phyloP scores from a whole-genome alignment of 2,797 vertebrate species.

The Sebastes cheni region DNA sequence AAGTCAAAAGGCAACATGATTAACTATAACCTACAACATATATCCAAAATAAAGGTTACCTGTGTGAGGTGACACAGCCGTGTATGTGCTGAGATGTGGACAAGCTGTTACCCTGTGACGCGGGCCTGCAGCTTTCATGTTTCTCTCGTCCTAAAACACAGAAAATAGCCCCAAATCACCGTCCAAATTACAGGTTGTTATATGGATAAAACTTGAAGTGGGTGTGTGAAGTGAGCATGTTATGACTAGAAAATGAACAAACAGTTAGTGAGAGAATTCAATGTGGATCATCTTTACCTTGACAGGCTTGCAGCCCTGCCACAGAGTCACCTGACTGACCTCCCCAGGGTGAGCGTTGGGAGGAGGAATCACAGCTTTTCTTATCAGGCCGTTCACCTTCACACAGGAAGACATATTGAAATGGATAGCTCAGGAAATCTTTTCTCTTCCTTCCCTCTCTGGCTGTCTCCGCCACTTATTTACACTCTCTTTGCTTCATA shows the following conservation, averaged over 20 bases:
- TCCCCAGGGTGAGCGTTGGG: constrained; percentile 37
- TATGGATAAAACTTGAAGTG: not conserved
- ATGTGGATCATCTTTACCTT: constrained; percentile 44
- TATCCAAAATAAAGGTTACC: constrained; percentile 35
- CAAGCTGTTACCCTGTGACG: not conserved
- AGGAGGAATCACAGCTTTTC: constrained; percentile 51
- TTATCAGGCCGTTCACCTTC: constrained; percentile 42
- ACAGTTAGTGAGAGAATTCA: not conserved
- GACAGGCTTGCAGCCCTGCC: constrained; percentile 46
- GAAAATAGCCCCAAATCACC: not conserved
- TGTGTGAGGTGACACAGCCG: not conserved
- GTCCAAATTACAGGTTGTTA: not conserved
- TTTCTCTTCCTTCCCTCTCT: not conserved
- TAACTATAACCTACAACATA: not conserved
- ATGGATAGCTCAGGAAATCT: not conserved
- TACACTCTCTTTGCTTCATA: constrained; percentile 26
- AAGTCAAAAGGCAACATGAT: not conserved
- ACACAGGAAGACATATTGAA: not conserved
- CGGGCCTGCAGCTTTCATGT: constrained; percentile 3
- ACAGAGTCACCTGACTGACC: constrained; percentile 58
- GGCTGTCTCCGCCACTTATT: not conserved
- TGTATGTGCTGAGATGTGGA: not conserved
- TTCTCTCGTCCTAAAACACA: constrained; percentile 58
- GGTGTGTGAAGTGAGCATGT: not conserved
- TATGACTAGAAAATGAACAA: too few species aligned